Percentiles rank a stretch among this genome's conserved stretches.
Evolutionary conservation across 2,888 invertebrate species (phyloP).

Genomic region (Xestia c-nigrum): DNA sequence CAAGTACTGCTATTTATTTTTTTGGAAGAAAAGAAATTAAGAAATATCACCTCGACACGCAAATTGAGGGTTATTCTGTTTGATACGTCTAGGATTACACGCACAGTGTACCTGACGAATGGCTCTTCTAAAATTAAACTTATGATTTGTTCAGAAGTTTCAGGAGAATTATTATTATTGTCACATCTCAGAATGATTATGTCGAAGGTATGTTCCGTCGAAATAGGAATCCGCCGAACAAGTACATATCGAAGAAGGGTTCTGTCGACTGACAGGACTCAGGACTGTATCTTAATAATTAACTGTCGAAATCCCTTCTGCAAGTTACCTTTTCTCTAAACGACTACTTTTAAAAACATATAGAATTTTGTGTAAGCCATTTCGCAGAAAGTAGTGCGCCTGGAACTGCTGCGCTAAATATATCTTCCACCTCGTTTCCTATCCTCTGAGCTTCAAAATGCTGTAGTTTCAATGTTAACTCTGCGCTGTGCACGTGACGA

Average conservation of each 20-base stretch:
- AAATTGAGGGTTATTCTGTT: background rate
- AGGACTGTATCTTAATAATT: no score
- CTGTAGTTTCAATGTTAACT: background rate
- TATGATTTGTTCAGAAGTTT: background rate
- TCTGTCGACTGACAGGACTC: no score
- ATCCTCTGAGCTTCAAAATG: background rate
- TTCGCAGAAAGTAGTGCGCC: background rate
- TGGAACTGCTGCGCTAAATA: background rate
- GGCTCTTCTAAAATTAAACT: background rate
- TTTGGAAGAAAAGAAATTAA: background rate
- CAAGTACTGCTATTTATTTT: constrained; percentile 28
- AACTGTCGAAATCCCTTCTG: no score
- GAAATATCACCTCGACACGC: background rate
- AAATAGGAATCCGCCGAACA: no score
- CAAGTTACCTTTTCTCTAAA: background rate
- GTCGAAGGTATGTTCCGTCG: no score
- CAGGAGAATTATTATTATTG: no score
- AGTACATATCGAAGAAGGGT: no score
- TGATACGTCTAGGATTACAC: background rate
- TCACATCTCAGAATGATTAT: no score
- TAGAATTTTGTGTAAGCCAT: background rate
- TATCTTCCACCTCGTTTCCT: background rate
- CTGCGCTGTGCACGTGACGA: background rate
- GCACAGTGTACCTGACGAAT: no score
- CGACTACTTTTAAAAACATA: background rate